These are phyloP conservation scores for Zapornia atra DNA, from an alignment of 2,113 vertebrate species.

Conservation along the genomic window DNA sequence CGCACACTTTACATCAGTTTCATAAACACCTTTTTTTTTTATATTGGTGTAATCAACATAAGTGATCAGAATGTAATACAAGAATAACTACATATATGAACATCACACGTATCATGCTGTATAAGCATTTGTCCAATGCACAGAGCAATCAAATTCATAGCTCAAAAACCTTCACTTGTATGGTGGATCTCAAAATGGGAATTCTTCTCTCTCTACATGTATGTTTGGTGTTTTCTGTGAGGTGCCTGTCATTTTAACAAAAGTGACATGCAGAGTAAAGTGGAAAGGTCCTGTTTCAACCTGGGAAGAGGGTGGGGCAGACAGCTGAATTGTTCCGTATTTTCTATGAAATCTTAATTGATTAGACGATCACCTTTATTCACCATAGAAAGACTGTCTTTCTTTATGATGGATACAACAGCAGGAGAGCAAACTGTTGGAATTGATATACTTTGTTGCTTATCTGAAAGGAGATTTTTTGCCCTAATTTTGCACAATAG, in stretches of 20 bases:
- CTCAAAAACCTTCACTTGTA: constrained; percentile 27
- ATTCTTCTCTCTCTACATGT: constrained; percentile 44
- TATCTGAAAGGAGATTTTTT: constrained; percentile 75
- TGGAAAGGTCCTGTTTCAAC: constrained; percentile 69
- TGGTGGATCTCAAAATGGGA: constrained; percentile 47
- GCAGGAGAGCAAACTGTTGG: constrained; percentile 75
- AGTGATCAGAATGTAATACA: background rate
- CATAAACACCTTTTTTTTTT: background rate
- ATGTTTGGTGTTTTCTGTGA: constrained; percentile 65
- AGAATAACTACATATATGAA: background rate
- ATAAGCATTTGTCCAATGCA: background rate
- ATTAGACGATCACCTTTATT: constrained; percentile 75
- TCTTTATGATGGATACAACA: constrained; percentile 71
- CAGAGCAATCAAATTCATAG: constrained; percentile 13
- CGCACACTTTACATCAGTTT: background rate
- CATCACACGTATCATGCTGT: background rate
- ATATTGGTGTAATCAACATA: background rate
- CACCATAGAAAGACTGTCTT: constrained; percentile 63
- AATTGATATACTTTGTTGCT: constrained; percentile 74
- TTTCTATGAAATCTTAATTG: constrained; percentile 74
- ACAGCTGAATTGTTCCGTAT: constrained; percentile 69
- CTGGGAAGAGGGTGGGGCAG: constrained; percentile 68
- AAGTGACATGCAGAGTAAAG: constrained; percentile 68
- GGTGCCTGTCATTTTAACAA: constrained; percentile 67
- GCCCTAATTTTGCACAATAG: constrained; percentile 75